These are phyloP conservation scores for Conchocele bisecta DNA, from an alignment of 2,888 invertebrate genomes.

Conservation along the genomic window DNA sequence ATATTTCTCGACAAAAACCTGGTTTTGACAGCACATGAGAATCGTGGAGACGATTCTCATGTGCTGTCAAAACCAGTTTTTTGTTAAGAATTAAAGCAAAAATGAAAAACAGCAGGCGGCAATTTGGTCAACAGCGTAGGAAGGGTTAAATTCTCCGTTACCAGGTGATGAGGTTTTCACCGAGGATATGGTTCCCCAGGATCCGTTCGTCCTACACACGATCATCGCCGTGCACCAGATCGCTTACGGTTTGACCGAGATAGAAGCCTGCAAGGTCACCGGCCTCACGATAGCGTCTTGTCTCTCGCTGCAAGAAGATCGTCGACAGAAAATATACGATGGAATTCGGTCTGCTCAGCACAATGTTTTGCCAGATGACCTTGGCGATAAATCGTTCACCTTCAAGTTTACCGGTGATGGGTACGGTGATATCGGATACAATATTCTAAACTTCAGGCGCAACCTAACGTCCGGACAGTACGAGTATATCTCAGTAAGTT, in stretches of 20 bases:
- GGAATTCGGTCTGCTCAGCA: slow-evolving; percentile 65
- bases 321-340: slow-evolving; percentile 74
- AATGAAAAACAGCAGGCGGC: too few relatives aligned
- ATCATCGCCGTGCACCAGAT: slow-evolving; percentile 80
- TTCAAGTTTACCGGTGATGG: slow-evolving; percentile 82
- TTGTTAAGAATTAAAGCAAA: too few relatives aligned
- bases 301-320: slow-evolving; percentile 70
- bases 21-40: too few relatives aligned
- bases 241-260: slow-evolving; percentile 78
- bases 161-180: slow-evolving; percentile 74
- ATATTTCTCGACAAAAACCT: too few relatives aligned
- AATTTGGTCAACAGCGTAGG: too few relatives aligned
- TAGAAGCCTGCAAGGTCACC: slow-evolving; percentile 67
- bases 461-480: slow-evolving; percentile 59
- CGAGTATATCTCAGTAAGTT: slow-evolving; percentile 65
- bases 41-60: too few relatives aligned
- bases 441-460: slow-evolving; percentile 80
- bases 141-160: too few relatives aligned
- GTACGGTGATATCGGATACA: slow-evolving; percentile 82
- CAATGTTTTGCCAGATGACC: slow-evolving; percentile 66
- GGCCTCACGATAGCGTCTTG: slow-evolving; percentile 67
- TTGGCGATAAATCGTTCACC: slow-evolving; percentile 76
- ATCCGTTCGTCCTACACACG: slow-evolving; percentile 80
- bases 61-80: too few relatives aligned
- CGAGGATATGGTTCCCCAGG: slow-evolving; percentile 70